Evolutionary conservation across 2,113 vertebrate species (phyloP).

Genomic region (Campylomormyrus tamandua): DNA sequence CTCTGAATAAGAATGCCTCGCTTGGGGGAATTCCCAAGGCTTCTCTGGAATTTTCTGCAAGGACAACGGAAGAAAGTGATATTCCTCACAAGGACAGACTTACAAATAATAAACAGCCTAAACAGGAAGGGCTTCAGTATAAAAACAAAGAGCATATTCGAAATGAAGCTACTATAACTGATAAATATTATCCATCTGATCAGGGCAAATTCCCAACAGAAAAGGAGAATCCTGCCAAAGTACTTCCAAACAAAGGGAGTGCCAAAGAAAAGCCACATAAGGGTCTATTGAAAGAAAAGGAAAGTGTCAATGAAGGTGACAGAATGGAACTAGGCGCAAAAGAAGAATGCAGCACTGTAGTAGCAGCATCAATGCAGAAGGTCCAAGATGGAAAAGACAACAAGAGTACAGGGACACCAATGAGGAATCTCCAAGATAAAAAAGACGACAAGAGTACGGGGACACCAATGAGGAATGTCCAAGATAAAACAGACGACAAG

Average conservation of each 20-base stretch:
- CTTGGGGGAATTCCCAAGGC: background rate
- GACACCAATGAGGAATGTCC: background rate
- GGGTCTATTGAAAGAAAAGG: background rate
- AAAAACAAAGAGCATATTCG: background rate
- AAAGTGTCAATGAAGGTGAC: slow-evolving; percentile 8
- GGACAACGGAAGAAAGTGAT: background rate
- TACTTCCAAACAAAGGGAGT: background rate
- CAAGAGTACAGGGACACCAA: background rate
- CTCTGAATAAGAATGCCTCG: background rate
- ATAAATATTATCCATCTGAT: background rate
- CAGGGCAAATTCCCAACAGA: background rate
- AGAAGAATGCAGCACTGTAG: background rate
- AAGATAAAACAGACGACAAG: background rate
- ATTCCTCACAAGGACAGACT: background rate
- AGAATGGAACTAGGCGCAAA: background rate
- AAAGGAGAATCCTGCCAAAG: background rate
- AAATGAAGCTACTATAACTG: background rate
- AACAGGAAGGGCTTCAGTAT: background rate
- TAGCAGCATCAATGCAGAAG: background rate
- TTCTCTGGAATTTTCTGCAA: background rate
- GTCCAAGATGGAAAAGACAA: background rate
- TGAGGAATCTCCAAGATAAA: background rate
- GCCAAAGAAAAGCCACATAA: background rate
- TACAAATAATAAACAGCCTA: background rate
- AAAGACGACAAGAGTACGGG: background rate